Conservation (phyloP, 2,113 vertebrate species). For the Sminthopsis crassicaudata region DNA sequence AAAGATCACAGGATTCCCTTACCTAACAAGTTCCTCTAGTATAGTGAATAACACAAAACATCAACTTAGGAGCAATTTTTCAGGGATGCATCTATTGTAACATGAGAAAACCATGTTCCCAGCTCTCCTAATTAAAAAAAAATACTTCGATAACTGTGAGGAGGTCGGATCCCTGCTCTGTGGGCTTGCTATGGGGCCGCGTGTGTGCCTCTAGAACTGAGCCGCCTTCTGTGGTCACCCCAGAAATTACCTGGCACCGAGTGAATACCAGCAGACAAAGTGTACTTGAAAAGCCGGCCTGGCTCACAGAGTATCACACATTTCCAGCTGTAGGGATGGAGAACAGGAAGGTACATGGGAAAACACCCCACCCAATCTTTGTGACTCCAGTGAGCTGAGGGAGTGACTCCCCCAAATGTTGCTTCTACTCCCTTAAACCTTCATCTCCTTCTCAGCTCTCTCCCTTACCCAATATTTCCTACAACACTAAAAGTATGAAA, state of each 20-base stretch:
- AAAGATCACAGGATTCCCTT: constrained; percentile 44
- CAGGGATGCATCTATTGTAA: constrained; percentile 28
- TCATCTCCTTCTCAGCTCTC: constrained; percentile 2
- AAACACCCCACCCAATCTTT: neutral
- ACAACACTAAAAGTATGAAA: neutral
- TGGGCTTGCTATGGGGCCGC: constrained; percentile 1
- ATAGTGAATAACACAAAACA: constrained; percentile 52
- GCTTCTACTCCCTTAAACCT: neutral
- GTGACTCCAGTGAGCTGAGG: constrained; percentile 5
- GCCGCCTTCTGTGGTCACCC: constrained; percentile 14
- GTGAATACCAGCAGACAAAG: neutral
- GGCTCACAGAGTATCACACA: neutral
- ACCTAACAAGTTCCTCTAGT: constrained; percentile 35
- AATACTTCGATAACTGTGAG: constrained; percentile 42
- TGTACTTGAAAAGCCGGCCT: constrained; percentile 32
- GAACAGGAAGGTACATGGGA: neutral
- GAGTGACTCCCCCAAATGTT: neutral
- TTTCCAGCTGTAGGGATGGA: neutral
- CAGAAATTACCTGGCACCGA: neutral
- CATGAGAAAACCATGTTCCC: constrained; percentile 20
- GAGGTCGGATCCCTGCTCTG: neutral
- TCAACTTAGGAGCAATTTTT: neutral
- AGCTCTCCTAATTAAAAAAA: constrained; percentile 31
- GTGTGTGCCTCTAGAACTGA: neutral
- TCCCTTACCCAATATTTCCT: neutral